Percentiles rank a stretch among this genome's conserved stretches.
phyloP scores from a whole-genome alignment of 2,113 vertebrate genomes.

The Gulo gulo region DNA sequence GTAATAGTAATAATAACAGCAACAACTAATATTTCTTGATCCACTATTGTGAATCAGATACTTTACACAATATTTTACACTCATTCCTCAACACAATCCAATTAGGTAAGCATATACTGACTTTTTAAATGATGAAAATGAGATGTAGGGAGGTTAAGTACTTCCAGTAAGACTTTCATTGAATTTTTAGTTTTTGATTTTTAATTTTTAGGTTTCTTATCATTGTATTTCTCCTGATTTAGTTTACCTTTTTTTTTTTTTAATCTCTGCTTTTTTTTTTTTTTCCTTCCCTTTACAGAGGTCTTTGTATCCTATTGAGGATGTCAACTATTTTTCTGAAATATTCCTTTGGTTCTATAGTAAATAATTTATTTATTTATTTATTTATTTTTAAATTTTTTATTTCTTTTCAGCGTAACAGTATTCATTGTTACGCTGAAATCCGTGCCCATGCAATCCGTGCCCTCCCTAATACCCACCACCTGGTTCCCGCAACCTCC shows the following conservation, averaged over 20 bases:
- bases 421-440: no score
- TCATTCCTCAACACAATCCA: neutral
- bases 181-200: neutral
- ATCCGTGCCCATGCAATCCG: no score
- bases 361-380: neutral
- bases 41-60: neutral
- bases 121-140: neutral
- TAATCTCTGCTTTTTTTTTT: neutral
- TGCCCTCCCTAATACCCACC: no score
- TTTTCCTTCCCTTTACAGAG: neutral
- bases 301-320: neutral
- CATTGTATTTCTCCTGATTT: neutral
- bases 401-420: no score
- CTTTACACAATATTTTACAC: neutral
- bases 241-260: neutral
- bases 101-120: neutral
- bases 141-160: neutral
- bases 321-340: conserved; percentile 2
- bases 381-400: no score
- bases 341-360: neutral
- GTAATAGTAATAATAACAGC: neutral
- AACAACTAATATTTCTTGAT: neutral
- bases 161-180: neutral
- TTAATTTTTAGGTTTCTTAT: neutral
- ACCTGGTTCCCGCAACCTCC: no score